Base-by-base conservation (phyloP, 2,888 invertebrate species). In the Allacma fusca region DNA sequence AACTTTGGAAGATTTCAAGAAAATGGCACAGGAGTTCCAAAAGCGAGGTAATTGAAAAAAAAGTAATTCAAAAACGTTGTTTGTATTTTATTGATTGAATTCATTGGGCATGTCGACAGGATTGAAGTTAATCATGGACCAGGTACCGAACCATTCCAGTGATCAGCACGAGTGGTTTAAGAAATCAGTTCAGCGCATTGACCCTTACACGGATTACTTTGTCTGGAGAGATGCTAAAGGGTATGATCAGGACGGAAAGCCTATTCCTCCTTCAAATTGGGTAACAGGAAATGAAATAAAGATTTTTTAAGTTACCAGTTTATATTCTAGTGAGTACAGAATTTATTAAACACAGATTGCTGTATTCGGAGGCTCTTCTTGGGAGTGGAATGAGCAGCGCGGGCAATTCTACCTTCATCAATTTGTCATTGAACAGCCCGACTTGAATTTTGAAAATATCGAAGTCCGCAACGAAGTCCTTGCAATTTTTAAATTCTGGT, bases 391-490 rank as follows among this genome's bases (percentile, higher is more conserved):
- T 80, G 88, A 89, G 0, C 85, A 86, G 21, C 89, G 94, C 21
- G 87, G 90, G 80, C 92, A 93, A 86, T 95, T 89, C 87, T 95
- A 95, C 86, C 90, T 94, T 72, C 93, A 94, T 79, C 93, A 94
- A 84, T 93, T 92, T 84, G 89, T 89, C 0, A 86, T 86, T 0
- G 88, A 89, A 21, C 90, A 91, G 84, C 93, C 96, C 0, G 94
- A 96, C 86, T 89, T 97, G 5, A 94, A 96, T 88, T 94, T 93
- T 89, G 89, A 91, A 78, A 92, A 94, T 85, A 87, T 89, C 0
- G 85, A 86, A 0, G 93, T 94, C 0, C 88, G 91, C 1, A 85
- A 88, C 0, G 90, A 91, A 85, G 91, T 95, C 82, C 85, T 88
- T 75, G 87, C 88, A 0, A 92, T 93, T 0, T 86, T 97, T 0